phyloP scores from a whole-genome alignment of 2,888 invertebrate species.

The Euplagia quadripunctaria region DNA sequence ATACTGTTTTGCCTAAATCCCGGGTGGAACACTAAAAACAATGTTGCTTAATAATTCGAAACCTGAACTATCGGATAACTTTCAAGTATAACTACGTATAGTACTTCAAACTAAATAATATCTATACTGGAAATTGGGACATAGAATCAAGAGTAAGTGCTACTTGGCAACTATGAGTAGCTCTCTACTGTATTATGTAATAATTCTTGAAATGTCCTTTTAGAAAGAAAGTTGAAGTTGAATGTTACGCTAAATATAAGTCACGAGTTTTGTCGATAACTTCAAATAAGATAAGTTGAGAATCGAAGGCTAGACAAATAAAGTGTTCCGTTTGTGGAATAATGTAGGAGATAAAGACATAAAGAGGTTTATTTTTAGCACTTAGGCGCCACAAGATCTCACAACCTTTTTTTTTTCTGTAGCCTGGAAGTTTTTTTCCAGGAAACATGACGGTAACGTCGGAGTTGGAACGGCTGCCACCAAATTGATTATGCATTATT shows the following conservation, averaged over 20 bases:
- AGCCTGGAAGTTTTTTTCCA: background rate
- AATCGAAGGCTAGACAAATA: background rate
- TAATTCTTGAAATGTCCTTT: background rate
- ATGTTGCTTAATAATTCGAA: constrained; percentile 14
- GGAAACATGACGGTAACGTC: background rate
- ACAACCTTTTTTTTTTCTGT: background rate
- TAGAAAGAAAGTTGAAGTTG: background rate
- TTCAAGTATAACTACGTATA: background rate
- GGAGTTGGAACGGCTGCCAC: background rate
- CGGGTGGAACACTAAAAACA: constrained; percentile 13
- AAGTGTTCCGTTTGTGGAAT: background rate
- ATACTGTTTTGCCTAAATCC: constrained; percentile 22
- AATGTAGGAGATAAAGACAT: background rate
- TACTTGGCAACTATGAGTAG: background rate
- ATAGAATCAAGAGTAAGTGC: background rate
- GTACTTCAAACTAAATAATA: constrained; percentile 6
- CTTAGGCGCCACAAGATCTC: background rate
- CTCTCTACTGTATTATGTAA: background rate
- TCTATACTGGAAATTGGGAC: background rate
- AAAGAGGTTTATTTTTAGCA: background rate
- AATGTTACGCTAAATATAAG: background rate
- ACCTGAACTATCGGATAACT: constrained; percentile 19
- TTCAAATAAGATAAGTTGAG: background rate
- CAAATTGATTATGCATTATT: background rate
- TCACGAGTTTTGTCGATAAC: background rate